Percentiles rank a stretch among this genome's conserved stretches.
phyloP scores from a whole-genome alignment of 2,888 invertebrate genomes.

The Chirona hameri region DNA sequence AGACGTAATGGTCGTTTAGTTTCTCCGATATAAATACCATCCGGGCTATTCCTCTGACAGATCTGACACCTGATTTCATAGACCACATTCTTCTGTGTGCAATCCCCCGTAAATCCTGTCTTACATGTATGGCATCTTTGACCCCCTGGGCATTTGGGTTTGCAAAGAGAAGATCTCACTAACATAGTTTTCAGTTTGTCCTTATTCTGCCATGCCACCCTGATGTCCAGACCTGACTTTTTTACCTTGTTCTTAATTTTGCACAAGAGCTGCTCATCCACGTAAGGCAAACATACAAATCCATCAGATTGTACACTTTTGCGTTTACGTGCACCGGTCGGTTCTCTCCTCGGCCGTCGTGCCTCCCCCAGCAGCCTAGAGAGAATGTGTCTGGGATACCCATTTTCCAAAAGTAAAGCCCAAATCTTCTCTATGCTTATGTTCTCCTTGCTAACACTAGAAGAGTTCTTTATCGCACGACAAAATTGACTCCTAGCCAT shows the following conservation, averaged over 20 bases:
- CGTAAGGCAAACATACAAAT: neutral
- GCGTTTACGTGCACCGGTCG: neutral
- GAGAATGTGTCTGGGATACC: neutral
- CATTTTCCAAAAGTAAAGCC: neutral
- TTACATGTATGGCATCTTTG: neutral
- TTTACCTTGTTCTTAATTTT: neutral
- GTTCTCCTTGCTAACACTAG: neutral
- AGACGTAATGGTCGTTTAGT: neutral
- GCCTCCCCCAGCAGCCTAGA: neutral
- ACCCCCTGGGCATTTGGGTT: neutral
- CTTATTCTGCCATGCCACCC: neutral
- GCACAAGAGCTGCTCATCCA: neutral
- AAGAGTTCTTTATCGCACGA: neutral
- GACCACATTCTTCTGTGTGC: neutral
- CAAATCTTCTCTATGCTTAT: neutral
- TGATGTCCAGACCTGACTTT: neutral
- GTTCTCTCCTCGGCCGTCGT: neutral
- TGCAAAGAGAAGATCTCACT: neutral
- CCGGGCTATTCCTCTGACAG: neutral
- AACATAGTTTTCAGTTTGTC: neutral
- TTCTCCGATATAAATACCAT: neutral
- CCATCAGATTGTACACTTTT: neutral
- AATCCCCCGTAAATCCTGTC: neutral
- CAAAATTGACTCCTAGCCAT: neutral
- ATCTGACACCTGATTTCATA: neutral